A percentile compares a stretch with the other conserved stretches of the same genome.
Evolutionary conservation across 2,113 vertebrate species (phyloP).

Genomic region (Dolichallabes microphthalmus): DNA sequence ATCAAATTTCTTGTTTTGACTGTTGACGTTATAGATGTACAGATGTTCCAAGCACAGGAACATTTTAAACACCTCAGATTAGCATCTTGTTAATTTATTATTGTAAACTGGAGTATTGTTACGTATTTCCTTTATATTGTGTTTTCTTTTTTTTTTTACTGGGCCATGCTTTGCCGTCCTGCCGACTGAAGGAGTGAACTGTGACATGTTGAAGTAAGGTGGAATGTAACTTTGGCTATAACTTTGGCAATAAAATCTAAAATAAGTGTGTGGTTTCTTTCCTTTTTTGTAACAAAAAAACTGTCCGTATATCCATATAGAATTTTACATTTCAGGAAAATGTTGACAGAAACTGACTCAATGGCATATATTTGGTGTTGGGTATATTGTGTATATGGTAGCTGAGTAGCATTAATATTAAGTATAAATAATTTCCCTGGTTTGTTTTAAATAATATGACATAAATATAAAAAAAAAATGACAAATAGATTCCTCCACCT

Average conservation of each 20-base stretch:
- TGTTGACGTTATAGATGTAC: slow-evolving; percentile 16
- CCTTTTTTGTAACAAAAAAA: no score
- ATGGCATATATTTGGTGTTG: neutral
- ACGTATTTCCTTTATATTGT: neutral
- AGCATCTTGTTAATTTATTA: slow-evolving; percentile 32
- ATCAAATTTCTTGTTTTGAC: neutral
- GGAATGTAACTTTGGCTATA: slow-evolving; percentile 17
- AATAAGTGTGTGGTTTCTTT: neutral
- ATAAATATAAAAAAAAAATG: neutral
- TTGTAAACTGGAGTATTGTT: slow-evolving; percentile 32
- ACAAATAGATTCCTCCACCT: no score
- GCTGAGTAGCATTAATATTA: neutral
- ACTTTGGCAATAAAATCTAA: slow-evolving; percentile 38
- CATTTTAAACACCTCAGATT: slow-evolving; percentile 1
- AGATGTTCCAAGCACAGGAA: neutral
- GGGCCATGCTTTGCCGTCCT: neutral
- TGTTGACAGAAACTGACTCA: neutral
- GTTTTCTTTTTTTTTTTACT: neutral
- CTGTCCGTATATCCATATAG: neutral
- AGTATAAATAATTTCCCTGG: neutral
- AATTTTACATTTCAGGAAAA: neutral
- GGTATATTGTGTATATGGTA: neutral
- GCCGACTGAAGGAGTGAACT: neutral
- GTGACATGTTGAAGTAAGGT: neutral
- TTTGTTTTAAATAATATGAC: neutral